These are phyloP conservation scores for Diplodus puntazzo DNA, from an alignment of 2,797 vertebrate genomes.

Conservation along the genomic window DNA sequence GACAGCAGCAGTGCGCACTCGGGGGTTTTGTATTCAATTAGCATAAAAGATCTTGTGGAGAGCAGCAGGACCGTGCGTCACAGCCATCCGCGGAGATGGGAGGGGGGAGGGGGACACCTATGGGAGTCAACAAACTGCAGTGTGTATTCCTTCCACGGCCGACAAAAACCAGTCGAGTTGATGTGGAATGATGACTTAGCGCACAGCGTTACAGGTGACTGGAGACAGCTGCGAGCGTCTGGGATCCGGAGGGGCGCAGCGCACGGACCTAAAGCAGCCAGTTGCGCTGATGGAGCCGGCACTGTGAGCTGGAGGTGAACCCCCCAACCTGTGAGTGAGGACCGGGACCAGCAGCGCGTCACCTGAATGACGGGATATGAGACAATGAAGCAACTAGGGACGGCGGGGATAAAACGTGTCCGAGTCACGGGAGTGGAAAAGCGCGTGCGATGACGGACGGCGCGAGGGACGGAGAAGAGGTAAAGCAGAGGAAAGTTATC, in stretches of 20 bases:
- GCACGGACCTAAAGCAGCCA: conserved; percentile 30
- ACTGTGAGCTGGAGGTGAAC: conserved; percentile 61
- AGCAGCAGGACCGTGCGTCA: conserved; percentile 88
- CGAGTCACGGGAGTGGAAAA: conserved; percentile 74
- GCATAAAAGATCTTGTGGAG: conserved; percentile 87
- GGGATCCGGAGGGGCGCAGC: conserved; percentile 49
- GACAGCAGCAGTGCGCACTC: conserved; percentile 67
- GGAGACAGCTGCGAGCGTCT: conserved; percentile 64
- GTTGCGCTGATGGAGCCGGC: conserved; percentile 33
- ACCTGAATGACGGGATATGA: conserved; percentile 75
- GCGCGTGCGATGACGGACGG: conserved; percentile 79
- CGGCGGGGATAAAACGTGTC: conserved; percentile 72
- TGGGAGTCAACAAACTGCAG: conserved; percentile 84
- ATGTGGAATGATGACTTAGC: conserved; percentile 76
- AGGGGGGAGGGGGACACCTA: conserved; percentile 69
- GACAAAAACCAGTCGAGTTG: conserved; percentile 74
- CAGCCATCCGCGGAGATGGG: conserved; percentile 62
- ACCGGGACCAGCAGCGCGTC: conserved; percentile 59
- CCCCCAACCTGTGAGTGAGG: conserved; percentile 58
- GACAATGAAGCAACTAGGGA: conserved; percentile 79
- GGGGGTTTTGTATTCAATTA: conserved; percentile 85
- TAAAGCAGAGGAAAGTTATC: conserved; percentile 76
- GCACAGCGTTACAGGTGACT: conserved; percentile 79
- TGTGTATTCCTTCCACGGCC: conserved; percentile 72
- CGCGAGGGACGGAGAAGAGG: conserved; percentile 71